Base-by-base conservation (phyloP, 1,140 invertebrate genomes). In the Eulimnadia texana region DNA sequence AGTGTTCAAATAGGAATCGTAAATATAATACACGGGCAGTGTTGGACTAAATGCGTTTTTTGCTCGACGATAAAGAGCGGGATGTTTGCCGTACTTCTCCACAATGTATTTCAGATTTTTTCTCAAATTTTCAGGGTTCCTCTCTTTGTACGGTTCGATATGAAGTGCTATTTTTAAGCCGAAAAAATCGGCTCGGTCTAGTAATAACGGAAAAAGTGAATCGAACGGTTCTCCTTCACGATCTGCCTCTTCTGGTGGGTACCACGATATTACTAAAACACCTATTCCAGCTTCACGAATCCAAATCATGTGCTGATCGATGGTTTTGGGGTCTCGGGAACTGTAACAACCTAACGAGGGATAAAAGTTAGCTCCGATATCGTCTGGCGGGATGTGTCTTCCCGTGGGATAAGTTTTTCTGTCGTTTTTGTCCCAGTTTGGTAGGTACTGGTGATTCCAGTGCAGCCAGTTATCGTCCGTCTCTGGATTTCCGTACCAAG, bases 291-390 rank as follows among this genome's bases (percentile, higher is more conserved):
- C 66, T 24, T 64, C 58, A 47, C 64, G 64, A n/a, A 76, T 72
- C 69, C 73, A 70, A 59, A 68, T 65, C 70, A 78, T 73, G 61
- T 78, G 77, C 20, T 65, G 64, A 16, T 72, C 67, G 25, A 78
- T 67, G 42, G 74, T 66, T 9, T 42, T 50, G 27, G 67, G 67
- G 68, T 77, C 70, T 49, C 64, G 62, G 42, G 74, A 76, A 64
- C 73, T 76, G 69, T 78, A 78, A 6, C 72, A 67, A 13, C 77
- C 77, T 13, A 78, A 65, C 47, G 67, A 20, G 25, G 77, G 77
- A 63, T 76, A 78, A 64, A 71, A 78, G 63, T 73, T 75, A 6
- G 75, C 67, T 3, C 73, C 77, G 61, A 78, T 72, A 63, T 78
- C 77, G 59, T 72, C 71, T 27, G 74, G 76, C 2, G 76, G 76